A percentile compares a stretch with the other conserved stretches of the same genome.
phyloP scores from a whole-genome alignment of 1,140 invertebrate genomes.

The Carposina sasakii region DNA sequence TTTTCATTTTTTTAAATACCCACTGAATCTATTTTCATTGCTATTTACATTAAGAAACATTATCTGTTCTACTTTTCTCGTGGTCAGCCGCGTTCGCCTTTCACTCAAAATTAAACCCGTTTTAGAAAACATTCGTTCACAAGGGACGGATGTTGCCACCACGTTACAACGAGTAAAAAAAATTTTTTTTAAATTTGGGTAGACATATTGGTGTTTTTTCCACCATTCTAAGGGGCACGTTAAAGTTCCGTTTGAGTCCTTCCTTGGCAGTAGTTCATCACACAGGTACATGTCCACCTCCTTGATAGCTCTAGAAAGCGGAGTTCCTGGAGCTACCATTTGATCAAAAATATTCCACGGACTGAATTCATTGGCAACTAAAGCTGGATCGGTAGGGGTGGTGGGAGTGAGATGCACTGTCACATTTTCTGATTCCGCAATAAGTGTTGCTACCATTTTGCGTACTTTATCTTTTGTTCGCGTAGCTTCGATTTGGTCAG shows the following conservation, averaged over 20 bases:
- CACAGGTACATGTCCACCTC: conserved; percentile 21
- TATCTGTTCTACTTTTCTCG: conserved; percentile 23
- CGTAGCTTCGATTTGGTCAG: conserved; percentile 14
- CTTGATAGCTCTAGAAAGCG: conserved; percentile 20
- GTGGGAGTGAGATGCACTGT: neutral
- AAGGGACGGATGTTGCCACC: conserved; percentile 35
- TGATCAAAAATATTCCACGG: conserved; percentile 16
- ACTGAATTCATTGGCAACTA: conserved; percentile 1
- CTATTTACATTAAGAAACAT: conserved; percentile 23
- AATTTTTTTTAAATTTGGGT: conserved; percentile 27
- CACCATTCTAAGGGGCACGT: conserved; percentile 27
- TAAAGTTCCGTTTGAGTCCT: conserved; percentile 10
- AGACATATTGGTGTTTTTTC: conserved; percentile 20
- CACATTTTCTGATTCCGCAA: conserved; percentile 2
- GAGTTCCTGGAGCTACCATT: conserved; percentile 6
- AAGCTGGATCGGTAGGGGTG: neutral
- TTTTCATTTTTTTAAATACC: no score
- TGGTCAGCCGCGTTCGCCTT: conserved; percentile 21
- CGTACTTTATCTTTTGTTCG: conserved; percentile 20
- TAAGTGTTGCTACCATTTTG: conserved; percentile 11
- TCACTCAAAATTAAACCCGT: conserved; percentile 22
- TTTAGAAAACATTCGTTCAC: conserved; percentile 37
- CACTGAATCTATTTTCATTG: neutral
- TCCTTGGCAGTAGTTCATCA: conserved; percentile 16
- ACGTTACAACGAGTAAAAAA: conserved; percentile 19